Conservation (phyloP, 2,888 invertebrate species). For the Oscheius sp. region DNA sequence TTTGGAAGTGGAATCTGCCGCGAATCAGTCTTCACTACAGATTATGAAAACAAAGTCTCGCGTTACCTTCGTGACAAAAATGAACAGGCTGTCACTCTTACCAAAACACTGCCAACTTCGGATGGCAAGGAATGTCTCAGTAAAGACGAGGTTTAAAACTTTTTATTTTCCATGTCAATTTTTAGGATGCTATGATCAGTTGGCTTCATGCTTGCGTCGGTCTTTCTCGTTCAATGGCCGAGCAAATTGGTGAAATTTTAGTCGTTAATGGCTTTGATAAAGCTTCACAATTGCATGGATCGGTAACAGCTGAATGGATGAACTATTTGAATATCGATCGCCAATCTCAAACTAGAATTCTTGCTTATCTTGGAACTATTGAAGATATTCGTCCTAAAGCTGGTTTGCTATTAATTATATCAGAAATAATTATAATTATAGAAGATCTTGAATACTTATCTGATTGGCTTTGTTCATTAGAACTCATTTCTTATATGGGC, state of each 20-base stretch:
- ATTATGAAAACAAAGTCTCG: constrained; percentile 55
- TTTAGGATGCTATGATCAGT: neutral
- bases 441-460: constrained; percentile 57
- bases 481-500: constrained; percentile 58
- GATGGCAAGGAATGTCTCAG: neutral
- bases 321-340: constrained; percentile 5
- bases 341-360: constrained; percentile 25
- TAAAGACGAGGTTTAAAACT: neutral
- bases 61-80: constrained; percentile 54
- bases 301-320: constrained; percentile 22
- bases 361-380: constrained; percentile 31
- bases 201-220: constrained; percentile 14
- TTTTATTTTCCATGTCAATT: neutral
- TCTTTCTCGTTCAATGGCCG: constrained; percentile 30
- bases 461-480: constrained; percentile 63
- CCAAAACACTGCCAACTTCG: neutral
- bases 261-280: constrained; percentile 40
- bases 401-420: constrained; percentile 4
- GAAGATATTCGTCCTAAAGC: constrained; percentile 32
- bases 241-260: constrained; percentile 35
- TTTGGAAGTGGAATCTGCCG: constrained; percentile 59
- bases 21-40: constrained; percentile 58
- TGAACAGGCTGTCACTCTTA: constrained; percentile 40
- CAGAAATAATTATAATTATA: constrained; percentile 3
- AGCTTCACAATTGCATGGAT: constrained; percentile 29